Percentiles rank a stretch among this genome's conserved stretches.
Evolutionary conservation across 2,797 vertebrate genomes (phyloP).

Genomic region (Bradypodion ventrale): DNA sequence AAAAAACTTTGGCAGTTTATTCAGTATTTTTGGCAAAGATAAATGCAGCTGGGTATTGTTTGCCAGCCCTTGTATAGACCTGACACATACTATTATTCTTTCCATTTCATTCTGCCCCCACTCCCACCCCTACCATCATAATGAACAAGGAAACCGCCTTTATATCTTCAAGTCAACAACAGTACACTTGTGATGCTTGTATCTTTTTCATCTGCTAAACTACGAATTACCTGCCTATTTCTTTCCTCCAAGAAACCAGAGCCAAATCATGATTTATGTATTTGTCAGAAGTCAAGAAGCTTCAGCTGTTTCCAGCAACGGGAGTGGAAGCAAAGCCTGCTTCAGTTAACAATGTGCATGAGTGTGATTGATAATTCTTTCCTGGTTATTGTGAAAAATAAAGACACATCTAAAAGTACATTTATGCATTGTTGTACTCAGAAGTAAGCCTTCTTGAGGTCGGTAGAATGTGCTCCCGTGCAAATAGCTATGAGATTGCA

Average conservation of each 20-base stretch:
- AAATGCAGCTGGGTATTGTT: not conserved
- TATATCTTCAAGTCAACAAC: not conserved
- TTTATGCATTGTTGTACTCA: not conserved
- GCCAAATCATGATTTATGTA: not conserved
- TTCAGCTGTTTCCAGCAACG: conserved; percentile 19
- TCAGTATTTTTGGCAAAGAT: not conserved
- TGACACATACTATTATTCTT: not conserved
- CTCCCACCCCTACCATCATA: not conserved
- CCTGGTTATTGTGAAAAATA: not conserved
- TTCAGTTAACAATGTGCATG: conserved; percentile 2
- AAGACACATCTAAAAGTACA: not conserved
- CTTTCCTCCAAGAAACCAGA: conserved; percentile 25
- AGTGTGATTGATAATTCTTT: not conserved
- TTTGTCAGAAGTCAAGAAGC: conserved; percentile 34
- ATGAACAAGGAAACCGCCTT: not conserved
- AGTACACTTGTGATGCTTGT: conserved; percentile 13
- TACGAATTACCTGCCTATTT: conserved; percentile 34
- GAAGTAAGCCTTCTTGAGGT: not conserved
- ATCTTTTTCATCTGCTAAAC: conserved; percentile 10
- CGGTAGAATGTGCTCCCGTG: not conserved
- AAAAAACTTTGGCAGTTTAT: not conserved
- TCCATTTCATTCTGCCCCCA: not conserved
- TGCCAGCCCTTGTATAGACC: not conserved
- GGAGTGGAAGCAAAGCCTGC: conserved; percentile 2
- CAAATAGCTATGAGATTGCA: not conserved